Conservation (phyloP, 2,797 vertebrate genomes). For the Diplodus puntazzo region DNA sequence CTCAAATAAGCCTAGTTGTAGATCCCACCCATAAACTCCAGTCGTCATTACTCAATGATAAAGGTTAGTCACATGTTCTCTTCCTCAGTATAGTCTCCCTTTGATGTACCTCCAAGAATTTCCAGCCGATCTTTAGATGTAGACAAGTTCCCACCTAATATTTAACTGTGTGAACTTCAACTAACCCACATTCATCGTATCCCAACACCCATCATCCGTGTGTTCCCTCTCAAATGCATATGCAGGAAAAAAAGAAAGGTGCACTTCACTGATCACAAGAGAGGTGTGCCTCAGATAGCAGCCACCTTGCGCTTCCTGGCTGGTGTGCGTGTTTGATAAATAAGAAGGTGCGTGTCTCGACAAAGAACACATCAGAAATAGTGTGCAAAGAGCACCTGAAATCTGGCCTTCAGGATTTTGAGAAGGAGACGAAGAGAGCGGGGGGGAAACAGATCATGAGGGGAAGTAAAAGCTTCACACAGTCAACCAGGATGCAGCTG, state of each 20-base stretch:
- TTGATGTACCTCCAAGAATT: constrained; percentile 24
- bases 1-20: background rate
- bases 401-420: constrained; percentile 28
- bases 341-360: constrained; percentile 24
- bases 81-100: constrained; percentile 2
- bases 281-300: constrained; percentile 3
- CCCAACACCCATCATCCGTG: background rate
- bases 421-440: constrained; percentile 23
- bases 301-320: background rate
- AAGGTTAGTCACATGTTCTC: constrained; percentile 6
- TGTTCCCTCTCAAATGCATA: constrained; percentile 6
- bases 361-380: constrained; percentile 24
- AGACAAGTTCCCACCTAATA: constrained; percentile 23
- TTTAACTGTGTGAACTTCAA: constrained; percentile 25
- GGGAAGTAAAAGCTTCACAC: constrained; percentile 13
- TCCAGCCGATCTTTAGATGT: constrained; percentile 20
- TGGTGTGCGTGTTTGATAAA: constrained; percentile 13
- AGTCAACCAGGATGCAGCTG: constrained; percentile 7
- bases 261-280: constrained; percentile 12
- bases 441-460: constrained; percentile 11
- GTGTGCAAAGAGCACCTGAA: constrained; percentile 17
- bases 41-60: constrained; percentile 2
- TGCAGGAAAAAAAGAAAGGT: background rate
- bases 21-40: background rate
- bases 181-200: constrained; percentile 18